Evolutionary conservation across 2,797 vertebrate genomes (phyloP), one percentile per base, ranked within the genome.

Genomic region (Rhinogobio ventralis): DNA sequence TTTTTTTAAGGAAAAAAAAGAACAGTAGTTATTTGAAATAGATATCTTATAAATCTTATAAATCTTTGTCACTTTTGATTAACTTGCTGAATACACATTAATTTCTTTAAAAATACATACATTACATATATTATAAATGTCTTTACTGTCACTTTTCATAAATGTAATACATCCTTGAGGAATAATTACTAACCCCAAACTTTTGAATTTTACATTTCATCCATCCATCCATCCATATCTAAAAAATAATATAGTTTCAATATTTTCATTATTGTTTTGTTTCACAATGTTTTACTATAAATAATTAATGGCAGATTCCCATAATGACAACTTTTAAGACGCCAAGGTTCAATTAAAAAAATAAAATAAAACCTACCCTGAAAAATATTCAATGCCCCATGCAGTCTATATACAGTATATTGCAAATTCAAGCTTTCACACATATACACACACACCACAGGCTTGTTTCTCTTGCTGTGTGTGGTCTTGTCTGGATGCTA

Each of bases 401-500:
- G n/a, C n/a, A 49, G 42, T 75, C 11, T 75, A 23, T 20, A 20
- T 36, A 20, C 28, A 36, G 20, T 55, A 23, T 36, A 89, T 86
- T 90, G 90, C 87, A 93, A 90, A 89, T 77, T n/a, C 46, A 72
- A 45, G 42, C 19, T 20, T 42, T 67, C 62, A 81, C 36, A 72
- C 17, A 67, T 7, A 77, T 30, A 81, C 51, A 84, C 82, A 83
- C 39, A 76, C 53, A n/a, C 84, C 76, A 30, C 60, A 36, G 25
- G 36, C 49, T 25, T 64, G 55, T 73, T 73, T 79, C 30, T 79
- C 62, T 62, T 83, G 46, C 42, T 75, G 71, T 71, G 51, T 69
- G 62, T 81, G 60, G 45, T 53, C 42, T 57, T 45, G 66, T 71
- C 23, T 62, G 75, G 85, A 86, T 78, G 84, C 55, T 88, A 77